Percentiles rank a stretch among this genome's conserved stretches.
phyloP scores from a whole-genome alignment of 2,888 invertebrate species.

The Drosophila lacicola region DNA sequence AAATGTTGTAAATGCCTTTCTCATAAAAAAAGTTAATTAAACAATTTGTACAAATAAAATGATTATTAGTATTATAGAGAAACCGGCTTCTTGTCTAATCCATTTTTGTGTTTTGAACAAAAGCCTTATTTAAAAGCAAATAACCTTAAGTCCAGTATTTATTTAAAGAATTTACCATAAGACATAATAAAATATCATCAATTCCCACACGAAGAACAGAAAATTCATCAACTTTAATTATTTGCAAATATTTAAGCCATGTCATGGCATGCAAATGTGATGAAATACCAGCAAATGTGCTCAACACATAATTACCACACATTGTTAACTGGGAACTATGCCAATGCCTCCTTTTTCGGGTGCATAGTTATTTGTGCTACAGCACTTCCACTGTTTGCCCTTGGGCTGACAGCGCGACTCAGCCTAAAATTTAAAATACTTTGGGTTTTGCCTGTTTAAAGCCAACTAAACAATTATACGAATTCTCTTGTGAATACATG shows the following conservation, averaged over 20 bases:
- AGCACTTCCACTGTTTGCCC: conserved; percentile 41
- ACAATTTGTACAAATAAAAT: no score
- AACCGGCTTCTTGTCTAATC: no score
- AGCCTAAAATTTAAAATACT: conserved; percentile 14
- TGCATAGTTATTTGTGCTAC: conserved; percentile 3
- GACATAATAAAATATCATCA: conserved; percentile 5
- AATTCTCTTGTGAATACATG: conserved; percentile 2
- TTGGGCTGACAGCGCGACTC: conserved; percentile 57
- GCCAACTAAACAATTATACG: conserved; percentile 43
- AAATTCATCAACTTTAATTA: conserved; percentile 5
- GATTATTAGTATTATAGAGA: no score
- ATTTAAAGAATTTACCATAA: background rate
- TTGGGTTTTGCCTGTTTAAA: conserved; percentile 25
- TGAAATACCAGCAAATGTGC: conserved; percentile 51
- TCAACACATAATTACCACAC: conserved; percentile 60
- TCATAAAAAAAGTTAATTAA: no score
- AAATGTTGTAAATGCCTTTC: no score
- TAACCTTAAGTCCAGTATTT: background rate
- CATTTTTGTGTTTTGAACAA: no score
- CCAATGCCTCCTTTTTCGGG: conserved; percentile 56
- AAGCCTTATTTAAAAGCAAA: no score
- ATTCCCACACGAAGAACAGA: background rate
- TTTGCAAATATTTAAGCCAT: conserved; percentile 38
- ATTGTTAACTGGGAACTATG: conserved; percentile 68
- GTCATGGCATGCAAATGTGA: conserved; percentile 40